These are phyloP conservation scores for Dicyrtomina minuta DNA, from an alignment of 2,888 invertebrate genomes.

Conservation along the genomic window DNA sequence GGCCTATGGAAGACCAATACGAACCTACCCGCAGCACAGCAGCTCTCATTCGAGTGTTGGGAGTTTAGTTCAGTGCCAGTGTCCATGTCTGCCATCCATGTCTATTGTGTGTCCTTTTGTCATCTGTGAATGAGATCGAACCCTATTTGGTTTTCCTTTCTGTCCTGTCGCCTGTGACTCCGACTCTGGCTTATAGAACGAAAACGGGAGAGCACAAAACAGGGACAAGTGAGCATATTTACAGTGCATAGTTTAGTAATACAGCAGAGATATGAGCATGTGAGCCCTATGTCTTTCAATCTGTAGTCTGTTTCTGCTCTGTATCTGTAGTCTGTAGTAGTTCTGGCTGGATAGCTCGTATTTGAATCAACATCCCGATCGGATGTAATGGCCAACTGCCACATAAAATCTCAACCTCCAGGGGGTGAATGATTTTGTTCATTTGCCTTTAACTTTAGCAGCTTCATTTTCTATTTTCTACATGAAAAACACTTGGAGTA, in stretches of 20 bases:
- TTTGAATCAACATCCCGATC: too few relatives aligned
- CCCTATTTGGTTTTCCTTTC: conserved; percentile 20
- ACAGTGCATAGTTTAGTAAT: too few relatives aligned
- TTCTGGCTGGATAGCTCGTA: not conserved
- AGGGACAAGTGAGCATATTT: too few relatives aligned
- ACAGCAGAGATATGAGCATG: too few relatives aligned
- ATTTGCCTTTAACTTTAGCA: conserved; percentile 21
- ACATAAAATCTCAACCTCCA: conserved; percentile 44
- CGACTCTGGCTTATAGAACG: too few relatives aligned
- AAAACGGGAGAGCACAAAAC: too few relatives aligned
- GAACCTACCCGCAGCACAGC: conserved; percentile 9
- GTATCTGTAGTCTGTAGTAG: not conserved
- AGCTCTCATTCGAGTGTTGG: too few relatives aligned
- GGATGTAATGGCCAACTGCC: conserved; percentile 41
- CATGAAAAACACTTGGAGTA: conserved; percentile 21
- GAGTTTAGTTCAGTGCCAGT: conserved; percentile 2
- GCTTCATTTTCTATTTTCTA: conserved; percentile 21
- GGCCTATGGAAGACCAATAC: too few relatives aligned
- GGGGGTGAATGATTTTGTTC: conserved; percentile 44
- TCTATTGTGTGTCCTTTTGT: conserved; percentile 28
- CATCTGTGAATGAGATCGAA: conserved; percentile 26
- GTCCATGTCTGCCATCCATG: conserved; percentile 19
- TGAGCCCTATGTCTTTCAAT: too few relatives aligned
- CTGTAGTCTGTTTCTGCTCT: not conserved
- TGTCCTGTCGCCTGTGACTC: not conserved